These are phyloP conservation scores for Frankliniella intonsa DNA, from an alignment of 2,888 invertebrate species.

Conservation along the genomic window DNA sequence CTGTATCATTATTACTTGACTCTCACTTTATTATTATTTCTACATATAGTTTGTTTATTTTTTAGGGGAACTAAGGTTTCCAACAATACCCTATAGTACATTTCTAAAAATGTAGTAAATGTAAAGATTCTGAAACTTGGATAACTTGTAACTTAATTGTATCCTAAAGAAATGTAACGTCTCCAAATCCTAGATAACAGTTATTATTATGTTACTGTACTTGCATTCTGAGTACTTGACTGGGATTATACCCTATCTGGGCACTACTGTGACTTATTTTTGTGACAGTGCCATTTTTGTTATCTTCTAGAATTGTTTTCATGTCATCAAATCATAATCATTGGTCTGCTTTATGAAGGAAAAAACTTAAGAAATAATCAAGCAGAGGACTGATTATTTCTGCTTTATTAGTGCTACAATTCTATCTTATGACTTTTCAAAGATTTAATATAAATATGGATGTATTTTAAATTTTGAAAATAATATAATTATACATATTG, in stretches of 20 bases:
- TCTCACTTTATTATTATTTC: no score
- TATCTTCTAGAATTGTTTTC: background rate
- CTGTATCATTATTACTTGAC: no score
- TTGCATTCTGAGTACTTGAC: background rate
- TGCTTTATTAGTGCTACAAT: background rate
- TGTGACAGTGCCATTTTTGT: background rate
- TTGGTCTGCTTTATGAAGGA: background rate
- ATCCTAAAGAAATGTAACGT: background rate
- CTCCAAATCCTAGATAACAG: background rate
- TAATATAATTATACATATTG: background rate
- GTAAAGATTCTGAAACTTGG: background rate
- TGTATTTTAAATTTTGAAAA: slow-evolving; percentile 17
- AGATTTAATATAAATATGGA: slow-evolving; percentile 12
- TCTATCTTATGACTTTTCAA: slow-evolving; percentile 3
- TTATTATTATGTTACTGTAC: background rate
- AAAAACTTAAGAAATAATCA: background rate
- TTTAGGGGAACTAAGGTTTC: background rate
- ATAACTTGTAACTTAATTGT: background rate
- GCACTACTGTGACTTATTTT: background rate
- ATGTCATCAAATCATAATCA: background rate
- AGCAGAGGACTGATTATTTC: slow-evolving; percentile 17
- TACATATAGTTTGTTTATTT: no score
- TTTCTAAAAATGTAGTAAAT: background rate
- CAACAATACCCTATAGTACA: background rate
- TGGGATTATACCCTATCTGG: background rate